These are phyloP conservation scores for Psix sp. DNA, from an alignment of 1,140 invertebrate species.

Conservation along the genomic window DNA sequence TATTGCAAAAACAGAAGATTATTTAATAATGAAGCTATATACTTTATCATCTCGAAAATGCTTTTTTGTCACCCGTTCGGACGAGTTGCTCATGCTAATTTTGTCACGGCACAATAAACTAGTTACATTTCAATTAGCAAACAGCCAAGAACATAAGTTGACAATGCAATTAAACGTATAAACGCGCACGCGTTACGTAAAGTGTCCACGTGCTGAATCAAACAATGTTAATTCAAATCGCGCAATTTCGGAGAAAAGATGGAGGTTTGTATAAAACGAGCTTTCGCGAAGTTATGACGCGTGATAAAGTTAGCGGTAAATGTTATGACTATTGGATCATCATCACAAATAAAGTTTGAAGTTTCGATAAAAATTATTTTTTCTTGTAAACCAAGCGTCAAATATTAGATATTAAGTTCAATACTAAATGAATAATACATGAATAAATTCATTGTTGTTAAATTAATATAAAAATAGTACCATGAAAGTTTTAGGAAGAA, in stretches of 20 bases:
- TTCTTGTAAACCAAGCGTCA: too few relatives aligned
- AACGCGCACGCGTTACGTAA: slow-evolving; percentile 31
- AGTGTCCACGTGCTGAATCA: slow-evolving; percentile 6
- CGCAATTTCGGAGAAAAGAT: slow-evolving; percentile 29
- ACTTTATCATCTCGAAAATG: too few relatives aligned
- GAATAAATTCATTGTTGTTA: too few relatives aligned
- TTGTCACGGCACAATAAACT: slow-evolving; percentile 42
- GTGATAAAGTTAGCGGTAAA: too few relatives aligned
- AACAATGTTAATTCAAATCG: slow-evolving; percentile 19
- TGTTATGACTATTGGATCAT: too few relatives aligned
- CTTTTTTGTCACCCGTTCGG: slow-evolving; percentile 17
- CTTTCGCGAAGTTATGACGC: too few relatives aligned
- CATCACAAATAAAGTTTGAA: too few relatives aligned
- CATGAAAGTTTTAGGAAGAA: slow-evolving; percentile 84
- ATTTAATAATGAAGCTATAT: too few relatives aligned
- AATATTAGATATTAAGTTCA: too few relatives aligned
- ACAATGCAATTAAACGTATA: slow-evolving; percentile 34
- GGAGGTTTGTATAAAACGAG: background rate
- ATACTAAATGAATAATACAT: too few relatives aligned
- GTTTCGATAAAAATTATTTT: too few relatives aligned
- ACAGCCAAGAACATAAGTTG: slow-evolving; percentile 27
- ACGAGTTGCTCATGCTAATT: slow-evolving; percentile 43
- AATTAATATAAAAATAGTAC: slow-evolving; percentile 58
- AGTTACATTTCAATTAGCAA: slow-evolving; percentile 55
- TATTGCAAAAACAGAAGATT: too few relatives aligned